Conservation (phyloP, 1,140 invertebrate genomes). For the Ericerus pela region DNA sequence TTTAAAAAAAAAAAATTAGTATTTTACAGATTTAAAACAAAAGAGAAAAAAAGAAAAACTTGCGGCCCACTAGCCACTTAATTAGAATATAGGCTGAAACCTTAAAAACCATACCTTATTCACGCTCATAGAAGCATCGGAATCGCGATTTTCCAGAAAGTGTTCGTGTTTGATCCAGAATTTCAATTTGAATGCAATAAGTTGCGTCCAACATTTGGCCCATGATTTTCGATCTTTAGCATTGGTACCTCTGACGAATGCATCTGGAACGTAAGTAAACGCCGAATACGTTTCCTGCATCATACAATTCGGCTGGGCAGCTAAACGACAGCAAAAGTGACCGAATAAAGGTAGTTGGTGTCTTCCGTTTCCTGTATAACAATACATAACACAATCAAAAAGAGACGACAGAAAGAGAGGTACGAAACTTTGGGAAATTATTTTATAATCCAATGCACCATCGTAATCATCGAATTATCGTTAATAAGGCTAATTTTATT, state of each 20-base stretch:
- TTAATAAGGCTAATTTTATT: no score
- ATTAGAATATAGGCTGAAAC: no score
- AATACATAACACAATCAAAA: background rate
- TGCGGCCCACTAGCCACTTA: background rate
- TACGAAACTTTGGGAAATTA: no score
- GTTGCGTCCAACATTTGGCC: conserved; percentile 1
- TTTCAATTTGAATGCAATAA: background rate
- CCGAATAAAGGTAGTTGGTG: conserved; percentile 51
- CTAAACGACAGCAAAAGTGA: conserved; percentile 55
- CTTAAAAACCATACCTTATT: background rate
- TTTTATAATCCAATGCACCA: no score
- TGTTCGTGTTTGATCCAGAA: background rate
- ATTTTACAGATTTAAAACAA: background rate
- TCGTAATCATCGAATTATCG: no score
- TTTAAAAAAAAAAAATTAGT: no score
- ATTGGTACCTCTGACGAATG: background rate
- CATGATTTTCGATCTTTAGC: background rate
- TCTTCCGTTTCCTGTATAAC: conserved; percentile 35
- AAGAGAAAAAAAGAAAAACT: background rate
- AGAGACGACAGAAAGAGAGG: background rate
- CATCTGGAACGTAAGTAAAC: conserved; percentile 29
- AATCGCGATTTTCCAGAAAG: background rate
- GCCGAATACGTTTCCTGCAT: conserved; percentile 39
- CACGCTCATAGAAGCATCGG: background rate
- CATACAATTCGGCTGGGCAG: conserved; percentile 47